phyloP scores from a whole-genome alignment of 2,113 vertebrate species.

The Gambusia affinis region DNA sequence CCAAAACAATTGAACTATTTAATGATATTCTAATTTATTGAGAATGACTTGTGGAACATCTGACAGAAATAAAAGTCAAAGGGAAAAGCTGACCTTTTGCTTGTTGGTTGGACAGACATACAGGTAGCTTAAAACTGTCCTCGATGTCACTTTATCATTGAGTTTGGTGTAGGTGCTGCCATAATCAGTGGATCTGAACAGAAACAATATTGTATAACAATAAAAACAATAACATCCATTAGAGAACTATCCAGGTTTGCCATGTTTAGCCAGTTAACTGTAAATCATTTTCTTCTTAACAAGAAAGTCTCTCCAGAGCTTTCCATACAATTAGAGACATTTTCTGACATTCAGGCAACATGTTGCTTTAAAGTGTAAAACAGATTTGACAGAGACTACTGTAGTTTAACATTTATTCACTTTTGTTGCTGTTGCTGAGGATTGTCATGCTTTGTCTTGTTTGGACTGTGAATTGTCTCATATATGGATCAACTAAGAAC shows the following conservation, averaged over 20 bases:
- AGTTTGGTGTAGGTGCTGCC: constrained; percentile 94
- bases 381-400: constrained; percentile 17
- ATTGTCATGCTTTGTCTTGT: neutral
- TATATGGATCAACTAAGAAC: constrained; percentile 4
- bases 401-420: constrained; percentile 14
- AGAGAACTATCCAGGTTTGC: constrained; percentile 17
- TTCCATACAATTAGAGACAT: constrained; percentile 36
- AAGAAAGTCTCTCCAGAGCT: constrained; percentile 31
- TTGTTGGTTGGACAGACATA: constrained; percentile 98
- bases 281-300: constrained; percentile 50
- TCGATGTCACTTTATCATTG: constrained; percentile 92
- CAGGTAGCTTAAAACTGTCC: constrained; percentile 94
- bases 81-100: constrained; percentile 85
- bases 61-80: constrained; percentile 35
- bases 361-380: constrained; percentile 32
- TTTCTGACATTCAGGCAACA: constrained; percentile 20
- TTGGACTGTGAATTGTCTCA: neutral
- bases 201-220: constrained; percentile 17
- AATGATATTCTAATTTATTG: neutral
- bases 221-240: constrained; percentile 23
- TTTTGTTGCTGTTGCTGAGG: constrained; percentile 15
- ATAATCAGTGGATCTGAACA: constrained; percentile 89
- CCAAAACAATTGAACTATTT: neutral
- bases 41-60: neutral
- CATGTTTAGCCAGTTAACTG: constrained; percentile 58